Evolutionary conservation across 2,888 invertebrate genomes (phyloP).

Genomic region (Himalopsyche japonica): DNA sequence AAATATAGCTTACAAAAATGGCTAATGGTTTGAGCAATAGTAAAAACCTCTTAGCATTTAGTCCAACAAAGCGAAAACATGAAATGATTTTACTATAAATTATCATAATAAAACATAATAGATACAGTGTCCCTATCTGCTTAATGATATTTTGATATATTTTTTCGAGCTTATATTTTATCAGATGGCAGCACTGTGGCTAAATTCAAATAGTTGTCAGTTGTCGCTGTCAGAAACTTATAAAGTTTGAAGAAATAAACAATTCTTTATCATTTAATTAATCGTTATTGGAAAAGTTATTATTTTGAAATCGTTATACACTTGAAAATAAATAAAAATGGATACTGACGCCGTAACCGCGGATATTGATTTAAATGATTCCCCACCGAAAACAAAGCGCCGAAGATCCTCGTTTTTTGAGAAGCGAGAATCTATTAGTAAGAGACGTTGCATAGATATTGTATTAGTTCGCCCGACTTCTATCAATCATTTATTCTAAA

Average conservation of each 20-base stretch:
- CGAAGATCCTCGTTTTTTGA: background rate
- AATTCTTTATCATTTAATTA: background rate
- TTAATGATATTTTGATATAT: slow-evolving; percentile 10
- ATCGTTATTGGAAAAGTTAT: no score
- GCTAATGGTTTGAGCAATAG: no score
- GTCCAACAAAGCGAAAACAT: no score
- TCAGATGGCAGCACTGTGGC: background rate
- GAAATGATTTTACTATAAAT: no score
- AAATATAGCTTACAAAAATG: no score
- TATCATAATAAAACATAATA: no score
- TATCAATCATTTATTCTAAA: no score
- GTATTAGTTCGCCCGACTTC: no score
- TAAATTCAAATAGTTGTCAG: background rate
- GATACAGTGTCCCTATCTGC: background rate
- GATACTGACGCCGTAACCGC: background rate
- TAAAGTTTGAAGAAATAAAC: background rate
- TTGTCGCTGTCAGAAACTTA: background rate
- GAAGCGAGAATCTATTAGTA: background rate
- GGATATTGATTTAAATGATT: background rate
- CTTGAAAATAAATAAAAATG: background rate
- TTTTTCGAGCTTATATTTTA: background rate
- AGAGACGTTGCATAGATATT: background rate
- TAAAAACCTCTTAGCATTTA: no score
- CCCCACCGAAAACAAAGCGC: background rate
- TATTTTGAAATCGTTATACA: no score